Evolutionary conservation across 2,797 vertebrate species (phyloP), one percentile per base, ranked within the genome.

Genomic region (Peromyscus melanophrys): DNA sequence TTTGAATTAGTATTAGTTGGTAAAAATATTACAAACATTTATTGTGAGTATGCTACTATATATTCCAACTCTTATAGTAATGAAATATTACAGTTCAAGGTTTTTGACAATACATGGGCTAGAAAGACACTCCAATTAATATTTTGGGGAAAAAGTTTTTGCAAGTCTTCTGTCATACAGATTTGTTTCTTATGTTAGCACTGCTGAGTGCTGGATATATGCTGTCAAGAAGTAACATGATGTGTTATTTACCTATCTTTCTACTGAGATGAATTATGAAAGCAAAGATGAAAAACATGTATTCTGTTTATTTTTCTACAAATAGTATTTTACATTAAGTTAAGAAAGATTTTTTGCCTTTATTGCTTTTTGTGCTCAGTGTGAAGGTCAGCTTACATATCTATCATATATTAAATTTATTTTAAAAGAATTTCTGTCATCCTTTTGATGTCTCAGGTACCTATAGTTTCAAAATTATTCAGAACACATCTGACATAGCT

Each of bases 261-360:
- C 29, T 63, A 90, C 86, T 88, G 86, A 80, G 52, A 97, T 57
- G 31, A 91, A 49, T 88, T 84, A 85, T 75, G 71, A 84, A 84
- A 84, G 34, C 25, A 6, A 93, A 84, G 78, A 91, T 31, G 12
- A n/a, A 90, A 73, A 84, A 37, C 37, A 57, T 25, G 13, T 19
- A 40, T 76, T 81, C 21, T 80, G 12, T 52, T 76, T 90, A 23
- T 43, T 65, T 78, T 61, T 49, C 67, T 37, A 27, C 19, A 76
- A 85, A 37, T 80, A 67, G 14, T 55, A 84, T 34, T 81, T 92
- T 86, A 52, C 23, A 40, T 61, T 93, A 88, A 81, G 11, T 37
- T 37, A 65, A 95, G 6, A 14, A 49, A 84, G 25, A 43, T 80
- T 90, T 21, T 82, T 82, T 63, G 17, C 13, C 29, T 90, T 21